Base-by-base conservation (phyloP, 2,797 vertebrate species). In the Falco cherrug region DNA sequence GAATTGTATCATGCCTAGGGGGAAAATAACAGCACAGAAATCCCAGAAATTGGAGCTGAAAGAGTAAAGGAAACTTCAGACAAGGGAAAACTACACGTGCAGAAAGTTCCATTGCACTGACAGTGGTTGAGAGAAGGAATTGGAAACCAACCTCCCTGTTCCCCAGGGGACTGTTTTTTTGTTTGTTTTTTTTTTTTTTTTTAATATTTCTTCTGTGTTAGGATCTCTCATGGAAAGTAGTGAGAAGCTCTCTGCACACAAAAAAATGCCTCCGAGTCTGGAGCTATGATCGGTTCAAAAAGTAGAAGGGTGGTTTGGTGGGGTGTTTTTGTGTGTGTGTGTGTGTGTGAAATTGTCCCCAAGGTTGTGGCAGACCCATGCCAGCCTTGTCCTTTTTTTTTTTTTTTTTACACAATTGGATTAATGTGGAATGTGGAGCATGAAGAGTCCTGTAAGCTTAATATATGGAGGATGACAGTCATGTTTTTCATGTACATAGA, bases 41-140 rank as follows among this genome's bases (percentile, higher is more conserved):
- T 48, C 11, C 19, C 51, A 91, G 74, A 89, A 92, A 89, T 47
- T 9, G 2, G 75, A 89, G 71, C 53, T 64, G 51, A 77, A 87
- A 79, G 50, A 79, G 75, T 60, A 90, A 92, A 89, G 60, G 56
- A 67, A 92, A 77, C 29, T 84, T 90, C 64, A 87, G 60, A 79
- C 37, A 15, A 74, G n/a, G 61, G 60, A 54, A 88, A 89, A 18
- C 45, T 37, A 10, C 24, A 11, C 2, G 2, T 63, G n/a, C 61
- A 77, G 60, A 71, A 91, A 93, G 37, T 84, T 92, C 60, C 41
- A 16, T 10, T 77, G n/a, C 35, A 43, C 41, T 63, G 85, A 88
- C 18, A 86, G 47, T 26, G 48, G 57, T 87, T n/a, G 31, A 77
- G 77, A 79, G 63, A 63, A 82, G 48, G 56, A 82, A 85, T 26